These are phyloP conservation scores for Oncorhynchus tshawytscha DNA, from an alignment of 2,113 vertebrate genomes.

Conservation along the genomic window DNA sequence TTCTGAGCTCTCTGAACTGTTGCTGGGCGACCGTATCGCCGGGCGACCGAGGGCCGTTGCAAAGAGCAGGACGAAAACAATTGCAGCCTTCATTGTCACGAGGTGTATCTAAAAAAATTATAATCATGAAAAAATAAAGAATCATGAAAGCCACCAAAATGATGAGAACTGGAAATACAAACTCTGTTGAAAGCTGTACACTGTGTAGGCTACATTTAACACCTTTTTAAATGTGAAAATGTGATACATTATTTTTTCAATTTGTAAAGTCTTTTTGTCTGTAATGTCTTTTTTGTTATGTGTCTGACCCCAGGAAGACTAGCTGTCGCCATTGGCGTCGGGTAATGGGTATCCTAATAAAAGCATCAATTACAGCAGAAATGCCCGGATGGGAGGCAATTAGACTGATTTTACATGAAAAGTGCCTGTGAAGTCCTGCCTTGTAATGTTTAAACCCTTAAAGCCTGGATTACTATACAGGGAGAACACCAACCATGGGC, in stretches of 20 bases:
- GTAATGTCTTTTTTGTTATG: too few species aligned
- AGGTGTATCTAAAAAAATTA: slow-evolving; percentile 43
- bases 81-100: slow-evolving; percentile 69
- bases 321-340: too few species aligned
- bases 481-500: not conserved
- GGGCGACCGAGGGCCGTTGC: slow-evolving; percentile 71
- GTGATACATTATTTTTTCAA: not conserved
- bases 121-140: not conserved
- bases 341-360: not conserved
- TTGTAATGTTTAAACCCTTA: slow-evolving; percentile 30
- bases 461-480: slow-evolving; percentile 35
- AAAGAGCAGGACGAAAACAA: slow-evolving; percentile 73
- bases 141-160: slow-evolving; percentile 5
- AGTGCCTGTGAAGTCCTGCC: not conserved
- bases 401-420: not conserved
- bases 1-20: slow-evolving; percentile 75
- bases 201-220: too few species aligned
- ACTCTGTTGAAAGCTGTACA: not conserved
- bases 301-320: too few species aligned
- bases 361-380: not conserved
- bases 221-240: not conserved
- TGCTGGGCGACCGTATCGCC: slow-evolving; percentile 61
- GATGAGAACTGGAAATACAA: not conserved
- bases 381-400: not conserved
- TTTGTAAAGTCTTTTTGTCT: too few species aligned